Evolutionary conservation across 2,888 invertebrate genomes (phyloP).

Genomic region (Trissolcus brochymenae): DNA sequence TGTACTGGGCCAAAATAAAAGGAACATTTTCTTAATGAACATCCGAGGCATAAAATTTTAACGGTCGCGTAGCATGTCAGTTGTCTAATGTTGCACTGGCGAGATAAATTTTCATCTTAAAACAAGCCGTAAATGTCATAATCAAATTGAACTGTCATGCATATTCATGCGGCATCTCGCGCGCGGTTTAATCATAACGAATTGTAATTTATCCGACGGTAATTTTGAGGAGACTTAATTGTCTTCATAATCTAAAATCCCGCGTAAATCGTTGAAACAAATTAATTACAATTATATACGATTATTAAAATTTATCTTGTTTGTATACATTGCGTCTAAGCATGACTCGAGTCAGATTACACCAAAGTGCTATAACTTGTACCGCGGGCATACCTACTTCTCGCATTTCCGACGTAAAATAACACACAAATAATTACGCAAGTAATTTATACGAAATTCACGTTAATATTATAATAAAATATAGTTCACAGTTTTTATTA

Average conservation of each 20-base stretch:
- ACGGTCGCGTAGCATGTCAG: background rate
- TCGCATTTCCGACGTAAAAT: background rate
- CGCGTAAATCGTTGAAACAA: slow-evolving; percentile 1
- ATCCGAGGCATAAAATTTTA: background rate
- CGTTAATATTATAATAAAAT: too few species aligned
- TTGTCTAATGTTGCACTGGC: background rate
- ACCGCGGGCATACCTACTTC: background rate
- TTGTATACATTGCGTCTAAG: slow-evolving; percentile 6
- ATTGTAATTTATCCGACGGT: slow-evolving; percentile 2
- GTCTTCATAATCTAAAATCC: slow-evolving; percentile 6
- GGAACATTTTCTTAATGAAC: background rate
- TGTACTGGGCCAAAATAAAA: too few species aligned
- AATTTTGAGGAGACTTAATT: slow-evolving; percentile 19
- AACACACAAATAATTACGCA: background rate
- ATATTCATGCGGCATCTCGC: slow-evolving; percentile 10
- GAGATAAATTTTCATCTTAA: background rate
- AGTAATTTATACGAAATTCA: background rate
- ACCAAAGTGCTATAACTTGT: slow-evolving; percentile 38
- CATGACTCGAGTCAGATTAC: slow-evolving; percentile 22
- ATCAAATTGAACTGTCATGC: slow-evolving; percentile 11
- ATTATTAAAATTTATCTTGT: slow-evolving; percentile 24
- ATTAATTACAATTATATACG: slow-evolving; percentile 16
- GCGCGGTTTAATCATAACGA: slow-evolving; percentile 1
- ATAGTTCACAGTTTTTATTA: too few species aligned
- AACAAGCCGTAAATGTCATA: slow-evolving; percentile 14